A percentile compares a stretch with the other conserved stretches of the same genome.
Evolutionary conservation across 2,113 vertebrate species (phyloP).

Genomic region (Empidonax alnorum): DNA sequence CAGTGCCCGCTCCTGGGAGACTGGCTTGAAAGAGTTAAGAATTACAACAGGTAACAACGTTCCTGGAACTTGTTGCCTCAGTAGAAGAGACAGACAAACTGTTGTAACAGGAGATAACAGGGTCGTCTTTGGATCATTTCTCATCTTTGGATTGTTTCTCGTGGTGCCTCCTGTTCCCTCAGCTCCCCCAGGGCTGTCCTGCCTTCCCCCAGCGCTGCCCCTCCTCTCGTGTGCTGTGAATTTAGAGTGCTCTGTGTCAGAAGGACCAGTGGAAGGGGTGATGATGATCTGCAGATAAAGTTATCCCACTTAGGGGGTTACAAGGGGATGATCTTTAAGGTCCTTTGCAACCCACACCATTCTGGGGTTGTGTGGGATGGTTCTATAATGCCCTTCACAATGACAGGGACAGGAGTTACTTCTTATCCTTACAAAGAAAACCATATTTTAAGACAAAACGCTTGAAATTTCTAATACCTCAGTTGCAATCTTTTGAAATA

Average conservation of each 20-base stretch:
- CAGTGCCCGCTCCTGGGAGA: neutral
- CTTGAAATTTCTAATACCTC: neutral
- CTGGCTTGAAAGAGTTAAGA: neutral
- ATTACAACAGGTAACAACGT: neutral
- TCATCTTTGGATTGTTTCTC: neutral
- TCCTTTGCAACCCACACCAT: neutral
- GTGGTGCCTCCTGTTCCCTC: neutral
- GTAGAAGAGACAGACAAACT: neutral
- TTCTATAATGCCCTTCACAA: neutral
- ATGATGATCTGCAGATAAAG: neutral
- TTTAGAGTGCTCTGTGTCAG: rapidly evolving
- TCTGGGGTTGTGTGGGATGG: neutral
- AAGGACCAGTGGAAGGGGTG: neutral
- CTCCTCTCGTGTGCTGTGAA: neutral
- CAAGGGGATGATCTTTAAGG: neutral
- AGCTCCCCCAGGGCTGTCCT: neutral
- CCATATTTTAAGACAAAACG: neutral
- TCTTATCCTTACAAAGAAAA: neutral
- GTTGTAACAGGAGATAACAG: neutral
- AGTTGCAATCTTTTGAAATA: neutral
- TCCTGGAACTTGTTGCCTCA: neutral
- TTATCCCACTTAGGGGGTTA: neutral
- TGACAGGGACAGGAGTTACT: neutral
- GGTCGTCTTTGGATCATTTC: rapidly evolving
- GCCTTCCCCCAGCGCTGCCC: neutral